Evolutionary conservation across 1,140 invertebrate species (phyloP).

Genomic region (Meloidogyne chitwoodi): DNA sequence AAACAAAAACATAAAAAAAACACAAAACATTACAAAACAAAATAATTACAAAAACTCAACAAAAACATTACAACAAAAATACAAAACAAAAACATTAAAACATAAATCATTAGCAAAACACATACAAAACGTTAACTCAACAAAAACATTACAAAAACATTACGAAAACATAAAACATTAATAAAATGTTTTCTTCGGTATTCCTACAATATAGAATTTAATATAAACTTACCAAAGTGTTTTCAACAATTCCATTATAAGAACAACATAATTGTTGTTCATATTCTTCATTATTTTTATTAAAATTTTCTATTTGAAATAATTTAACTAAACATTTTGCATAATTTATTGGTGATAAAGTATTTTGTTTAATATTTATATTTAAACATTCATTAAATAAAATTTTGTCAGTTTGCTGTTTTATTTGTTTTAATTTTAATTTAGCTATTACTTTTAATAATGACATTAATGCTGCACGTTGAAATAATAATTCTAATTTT

Average conservation of each 20-base stretch:
- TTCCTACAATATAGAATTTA: no score
- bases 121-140: no score
- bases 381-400: not conserved
- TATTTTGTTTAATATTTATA: not conserved
- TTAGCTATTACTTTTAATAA: not conserved
- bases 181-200: no score
- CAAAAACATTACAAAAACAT: no score
- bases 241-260: not conserved
- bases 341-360: not conserved
- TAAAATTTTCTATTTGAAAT: not conserved
- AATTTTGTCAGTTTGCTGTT: not conserved
- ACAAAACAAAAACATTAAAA: no score
- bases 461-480: slow-evolving; percentile 14
- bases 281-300: not conserved
- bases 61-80: no score
- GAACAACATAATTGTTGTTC: slow-evolving; percentile 7
- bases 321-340: slow-evolving; percentile 17
- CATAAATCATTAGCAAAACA: no score
- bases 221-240: not conserved
- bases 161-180: no score
- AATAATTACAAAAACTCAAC: no score
- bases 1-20: no score
- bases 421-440: not conserved
- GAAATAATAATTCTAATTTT: slow-evolving; percentile 13
- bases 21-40: no score